These are phyloP conservation scores for Zeus faber DNA, from an alignment of 2,113 vertebrate genomes.

Conservation along the genomic window DNA sequence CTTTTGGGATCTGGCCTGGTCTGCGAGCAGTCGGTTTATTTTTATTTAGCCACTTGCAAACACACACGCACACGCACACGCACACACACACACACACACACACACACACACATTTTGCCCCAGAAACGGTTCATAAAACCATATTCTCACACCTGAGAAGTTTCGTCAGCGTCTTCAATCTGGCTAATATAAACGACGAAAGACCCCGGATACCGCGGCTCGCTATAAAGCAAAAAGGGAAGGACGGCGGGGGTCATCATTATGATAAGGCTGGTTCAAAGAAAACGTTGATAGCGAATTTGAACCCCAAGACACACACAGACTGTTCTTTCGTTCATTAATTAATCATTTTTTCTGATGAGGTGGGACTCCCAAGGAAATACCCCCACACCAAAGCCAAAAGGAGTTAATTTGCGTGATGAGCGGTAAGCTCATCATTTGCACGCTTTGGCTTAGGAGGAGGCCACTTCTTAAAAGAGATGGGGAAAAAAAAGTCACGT, in stretches of 20 bases:
- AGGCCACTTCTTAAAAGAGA: constrained; percentile 59
- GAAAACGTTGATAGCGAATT: too few relatives aligned
- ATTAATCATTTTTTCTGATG: constrained; percentile 75
- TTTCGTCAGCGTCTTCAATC: constrained; percentile 28
- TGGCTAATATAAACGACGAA: too few relatives aligned
- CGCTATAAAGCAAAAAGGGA: neutral
- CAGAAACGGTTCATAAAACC: constrained; percentile 1
- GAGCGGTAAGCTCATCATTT: constrained; percentile 40
- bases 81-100: too few relatives aligned
- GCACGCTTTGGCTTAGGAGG: too few relatives aligned
- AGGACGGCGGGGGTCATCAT: neutral
- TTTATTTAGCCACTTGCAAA: too few relatives aligned
- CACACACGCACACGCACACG: too few relatives aligned
- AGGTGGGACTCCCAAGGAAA: constrained; percentile 60
- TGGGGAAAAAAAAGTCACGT: too few relatives aligned
- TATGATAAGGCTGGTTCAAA: neutral
- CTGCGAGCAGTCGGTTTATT: constrained; percentile 27
- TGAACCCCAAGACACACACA: constrained; percentile 36
- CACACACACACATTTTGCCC: too few relatives aligned
- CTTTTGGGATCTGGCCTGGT: constrained; percentile 23
- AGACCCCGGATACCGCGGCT: constrained; percentile 4
- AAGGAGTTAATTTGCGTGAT: constrained; percentile 66
- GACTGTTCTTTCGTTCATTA: constrained; percentile 31
- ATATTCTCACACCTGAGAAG: constrained; percentile 31
- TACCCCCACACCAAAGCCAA: constrained; percentile 65